Percentiles rank a stretch among this genome's conserved stretches.
phyloP scores from a whole-genome alignment of 2,113 vertebrate genomes.

The Arenaria interpres region DNA sequence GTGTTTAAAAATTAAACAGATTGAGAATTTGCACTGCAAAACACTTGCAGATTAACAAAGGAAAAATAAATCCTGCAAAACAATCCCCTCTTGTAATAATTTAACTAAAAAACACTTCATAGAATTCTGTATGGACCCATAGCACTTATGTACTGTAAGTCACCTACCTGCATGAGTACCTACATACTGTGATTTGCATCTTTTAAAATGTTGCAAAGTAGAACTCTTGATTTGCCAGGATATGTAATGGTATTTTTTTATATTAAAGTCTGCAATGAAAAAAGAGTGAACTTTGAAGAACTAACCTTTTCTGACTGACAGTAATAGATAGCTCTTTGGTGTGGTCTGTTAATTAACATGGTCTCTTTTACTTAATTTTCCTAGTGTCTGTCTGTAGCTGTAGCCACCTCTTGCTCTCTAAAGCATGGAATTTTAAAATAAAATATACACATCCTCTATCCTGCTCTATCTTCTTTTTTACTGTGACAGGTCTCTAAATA shows the following conservation, averaged over 20 bases:
- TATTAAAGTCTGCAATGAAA: background rate
- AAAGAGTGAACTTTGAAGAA: background rate
- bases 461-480: background rate
- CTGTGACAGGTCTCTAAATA: background rate
- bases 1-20: background rate
- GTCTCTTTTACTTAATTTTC: background rate
- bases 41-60: background rate
- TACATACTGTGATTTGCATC: background rate
- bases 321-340: background rate
- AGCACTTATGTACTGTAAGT: background rate
- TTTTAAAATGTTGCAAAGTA: background rate
- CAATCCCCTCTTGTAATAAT: background rate
- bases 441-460: background rate
- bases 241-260: background rate
- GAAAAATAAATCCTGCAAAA: background rate
- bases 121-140: background rate
- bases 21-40: background rate
- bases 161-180: background rate
- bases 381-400: background rate
- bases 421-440: background rate
- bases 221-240: background rate
- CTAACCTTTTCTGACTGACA: constrained; percentile 22
- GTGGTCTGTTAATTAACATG: background rate
- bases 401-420: background rate
- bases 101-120: background rate